phyloP scores from a whole-genome alignment of 2,797 vertebrate genomes.

The Channallabes apus region DNA sequence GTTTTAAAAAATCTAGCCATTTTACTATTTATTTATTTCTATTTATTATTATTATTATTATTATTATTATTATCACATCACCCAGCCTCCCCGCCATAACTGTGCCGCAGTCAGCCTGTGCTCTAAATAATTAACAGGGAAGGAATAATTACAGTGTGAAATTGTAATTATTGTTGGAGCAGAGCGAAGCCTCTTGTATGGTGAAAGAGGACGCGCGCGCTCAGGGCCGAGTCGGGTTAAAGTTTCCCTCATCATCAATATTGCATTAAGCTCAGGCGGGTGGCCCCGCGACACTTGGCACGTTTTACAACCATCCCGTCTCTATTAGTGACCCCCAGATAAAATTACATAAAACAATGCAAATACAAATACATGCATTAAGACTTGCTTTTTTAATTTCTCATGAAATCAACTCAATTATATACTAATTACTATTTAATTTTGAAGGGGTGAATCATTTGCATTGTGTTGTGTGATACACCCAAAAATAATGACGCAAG shows the following conservation, averaged over 20 bases:
- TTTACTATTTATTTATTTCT: no score
- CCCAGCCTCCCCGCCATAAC: slow-evolving; percentile 75
- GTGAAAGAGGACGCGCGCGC: slow-evolving; percentile 78
- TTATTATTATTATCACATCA: slow-evolving; percentile 1
- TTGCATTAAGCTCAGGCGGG: slow-evolving; percentile 69
- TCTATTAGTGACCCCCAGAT: slow-evolving; percentile 41
- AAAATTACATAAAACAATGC: slow-evolving; percentile 3
- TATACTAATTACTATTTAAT: not conserved
- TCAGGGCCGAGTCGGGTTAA: slow-evolving; percentile 58
- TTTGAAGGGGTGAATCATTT: not conserved
- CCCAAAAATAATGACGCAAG: not conserved
- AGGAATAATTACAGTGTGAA: slow-evolving; percentile 91
- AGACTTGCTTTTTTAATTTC: not conserved
- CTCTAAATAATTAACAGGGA: slow-evolving; percentile 89
- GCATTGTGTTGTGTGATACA: no score
- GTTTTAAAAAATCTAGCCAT: no score
- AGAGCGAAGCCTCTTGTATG: slow-evolving; percentile 69
- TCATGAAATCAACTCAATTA: no score
- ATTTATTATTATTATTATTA: no score
- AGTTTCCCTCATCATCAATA: slow-evolving; percentile 72
- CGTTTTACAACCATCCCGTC: slow-evolving; percentile 51
- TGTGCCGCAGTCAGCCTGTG: slow-evolving; percentile 73
- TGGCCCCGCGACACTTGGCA: slow-evolving; percentile 49
- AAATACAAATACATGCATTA: not conserved
- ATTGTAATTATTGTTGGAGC: slow-evolving; percentile 84